phyloP scores from a whole-genome alignment of 2,797 vertebrate genomes.

The Thamnophis elegans region DNA sequence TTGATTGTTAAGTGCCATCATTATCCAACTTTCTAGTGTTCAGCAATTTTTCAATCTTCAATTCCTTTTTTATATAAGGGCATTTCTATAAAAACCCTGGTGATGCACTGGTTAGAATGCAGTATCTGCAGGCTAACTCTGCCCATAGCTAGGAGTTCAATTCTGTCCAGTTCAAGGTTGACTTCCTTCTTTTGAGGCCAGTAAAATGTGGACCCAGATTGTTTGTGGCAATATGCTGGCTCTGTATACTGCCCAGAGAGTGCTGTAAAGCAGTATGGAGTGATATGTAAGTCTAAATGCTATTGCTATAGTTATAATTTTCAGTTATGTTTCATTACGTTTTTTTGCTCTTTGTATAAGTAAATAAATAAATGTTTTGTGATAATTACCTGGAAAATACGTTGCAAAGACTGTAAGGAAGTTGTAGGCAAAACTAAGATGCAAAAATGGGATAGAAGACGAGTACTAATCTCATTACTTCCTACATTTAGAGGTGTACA shows the following conservation, averaged over 20 bases:
- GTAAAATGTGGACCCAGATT: not conserved
- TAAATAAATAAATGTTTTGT: not conserved
- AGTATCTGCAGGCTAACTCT: too few species aligned
- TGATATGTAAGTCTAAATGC: not conserved
- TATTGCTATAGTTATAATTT: not conserved
- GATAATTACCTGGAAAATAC: constrained; percentile 61
- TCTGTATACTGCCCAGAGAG: not conserved
- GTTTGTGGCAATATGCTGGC: not conserved
- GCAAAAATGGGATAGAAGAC: constrained; percentile 67
- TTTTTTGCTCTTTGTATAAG: not conserved
- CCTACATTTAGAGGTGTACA: constrained; percentile 50
- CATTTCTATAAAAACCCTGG: not conserved
- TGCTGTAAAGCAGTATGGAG: not conserved
- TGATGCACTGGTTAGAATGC: too few species aligned
- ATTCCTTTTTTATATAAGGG: not conserved
- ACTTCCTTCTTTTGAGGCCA: not conserved
- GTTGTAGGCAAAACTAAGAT: constrained; percentile 60
- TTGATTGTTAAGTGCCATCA: not conserved
- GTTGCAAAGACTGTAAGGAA: constrained; percentile 54
- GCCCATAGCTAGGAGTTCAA: too few species aligned
- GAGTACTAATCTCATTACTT: constrained; percentile 53
- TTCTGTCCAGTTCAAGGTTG: too few species aligned
- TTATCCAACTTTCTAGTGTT: not conserved
- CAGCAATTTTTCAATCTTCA: not conserved
- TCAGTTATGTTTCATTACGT: not conserved